Percentiles rank a stretch among this genome's conserved stretches.
Evolutionary conservation across 2,113 vertebrate species (phyloP).

Genomic region (Madoqua kirkii): DNA sequence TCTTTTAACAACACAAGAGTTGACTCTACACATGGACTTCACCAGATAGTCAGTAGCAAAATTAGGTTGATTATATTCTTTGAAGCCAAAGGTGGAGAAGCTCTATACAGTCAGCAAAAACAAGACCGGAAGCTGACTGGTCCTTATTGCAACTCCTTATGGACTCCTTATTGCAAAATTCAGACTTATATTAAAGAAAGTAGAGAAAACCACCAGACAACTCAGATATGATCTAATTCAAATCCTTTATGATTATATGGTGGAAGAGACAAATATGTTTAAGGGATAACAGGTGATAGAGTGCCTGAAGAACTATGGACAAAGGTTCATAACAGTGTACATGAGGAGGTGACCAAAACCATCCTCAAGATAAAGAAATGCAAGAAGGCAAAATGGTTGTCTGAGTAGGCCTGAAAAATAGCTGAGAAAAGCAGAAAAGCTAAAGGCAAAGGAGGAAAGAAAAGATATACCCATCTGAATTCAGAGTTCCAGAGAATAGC

Average conservation of each 20-base stretch:
- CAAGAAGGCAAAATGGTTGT: not conserved
- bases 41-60: not conserved
- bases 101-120: not conserved
- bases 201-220: not conserved
- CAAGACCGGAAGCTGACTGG: not conserved
- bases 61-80: not conserved
- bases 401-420: not conserved
- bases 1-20: not conserved
- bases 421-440: not conserved
- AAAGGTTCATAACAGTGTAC: not conserved
- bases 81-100: not conserved
- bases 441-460: not conserved
- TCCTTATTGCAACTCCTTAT: not conserved
- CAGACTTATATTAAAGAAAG: not conserved
- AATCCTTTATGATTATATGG: not conserved
- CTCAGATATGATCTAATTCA: not conserved
- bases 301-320: not conserved
- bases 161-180: not conserved
- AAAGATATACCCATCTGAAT: not conserved
- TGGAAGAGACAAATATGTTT: not conserved
- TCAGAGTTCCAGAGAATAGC: not conserved
- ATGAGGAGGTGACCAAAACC: not conserved
- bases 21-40: not conserved
- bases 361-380: not conserved
- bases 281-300: not conserved